Conservation (phyloP, 2,797 vertebrate genomes). For the Eidolon dupreanum region DNA sequence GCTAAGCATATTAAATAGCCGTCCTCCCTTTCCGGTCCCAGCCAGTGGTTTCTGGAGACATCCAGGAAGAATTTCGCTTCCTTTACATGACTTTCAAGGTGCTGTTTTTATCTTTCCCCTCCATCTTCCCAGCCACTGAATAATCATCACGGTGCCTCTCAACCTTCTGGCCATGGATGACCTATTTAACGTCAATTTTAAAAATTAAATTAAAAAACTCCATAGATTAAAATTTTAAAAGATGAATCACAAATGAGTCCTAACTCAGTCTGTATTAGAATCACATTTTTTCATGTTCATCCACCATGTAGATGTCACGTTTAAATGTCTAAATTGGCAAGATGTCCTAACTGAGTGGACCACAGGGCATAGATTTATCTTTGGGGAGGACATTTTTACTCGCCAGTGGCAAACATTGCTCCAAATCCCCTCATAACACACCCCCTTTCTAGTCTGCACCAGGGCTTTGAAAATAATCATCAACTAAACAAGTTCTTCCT, state of each 20-base stretch:
- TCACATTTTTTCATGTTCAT: neutral
- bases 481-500: neutral
- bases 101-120: neutral
- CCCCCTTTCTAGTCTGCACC: neutral
- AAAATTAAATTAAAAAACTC: neutral
- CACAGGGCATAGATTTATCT: accelerated
- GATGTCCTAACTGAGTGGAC: neutral
- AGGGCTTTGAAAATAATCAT: neutral
- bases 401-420: neutral
- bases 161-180: neutral
- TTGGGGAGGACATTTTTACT: neutral
- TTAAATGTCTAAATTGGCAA: neutral
- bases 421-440: accelerated
- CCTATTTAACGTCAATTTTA: neutral
- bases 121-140: neutral
- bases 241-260: neutral
- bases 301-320: accelerated
- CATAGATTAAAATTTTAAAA: neutral
- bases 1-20: conserved; percentile 4
- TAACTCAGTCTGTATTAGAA: neutral
- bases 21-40: neutral
- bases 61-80: neutral
- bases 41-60: neutral
- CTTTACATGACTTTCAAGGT: neutral
- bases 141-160: neutral